These are phyloP conservation scores for Globodera ellingtonae DNA, from an alignment of 1,140 invertebrate species.

Conservation along the genomic window DNA sequence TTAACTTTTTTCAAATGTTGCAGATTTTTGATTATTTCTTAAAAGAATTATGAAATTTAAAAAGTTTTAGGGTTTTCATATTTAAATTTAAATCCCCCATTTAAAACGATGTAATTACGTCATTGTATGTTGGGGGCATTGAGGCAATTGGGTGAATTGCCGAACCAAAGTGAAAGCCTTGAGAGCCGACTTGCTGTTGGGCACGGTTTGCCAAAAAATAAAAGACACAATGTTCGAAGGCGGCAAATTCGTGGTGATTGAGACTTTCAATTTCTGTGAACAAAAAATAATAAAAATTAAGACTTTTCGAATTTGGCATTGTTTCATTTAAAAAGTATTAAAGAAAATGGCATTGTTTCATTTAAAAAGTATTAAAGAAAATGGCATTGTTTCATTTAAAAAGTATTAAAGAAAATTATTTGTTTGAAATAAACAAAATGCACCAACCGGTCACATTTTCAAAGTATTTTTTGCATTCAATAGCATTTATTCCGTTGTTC, in stretches of 20 bases:
- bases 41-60: no score
- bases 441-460: constrained; percentile 19
- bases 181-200: constrained; percentile 46
- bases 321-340: neutral
- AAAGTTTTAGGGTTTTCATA: no score
- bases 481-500: constrained; percentile 11
- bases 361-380: no score
- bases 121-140: constrained; percentile 54
- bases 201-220: constrained; percentile 61
- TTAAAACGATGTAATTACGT: neutral
- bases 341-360: neutral
- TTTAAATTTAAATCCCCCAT: no score
- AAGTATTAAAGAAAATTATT: no score
- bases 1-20: no score
- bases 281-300: neutral
- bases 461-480: constrained; percentile 26
- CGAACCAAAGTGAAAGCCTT: constrained; percentile 46
- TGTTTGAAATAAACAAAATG: neutral
- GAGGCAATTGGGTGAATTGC: constrained; percentile 58
- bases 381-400: neutral
- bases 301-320: neutral
- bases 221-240: constrained; percentile 63
- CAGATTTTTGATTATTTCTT: no score
- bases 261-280: constrained; percentile 51
- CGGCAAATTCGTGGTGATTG: constrained; percentile 58